Conservation (phyloP, 1,140 invertebrate species). For the Samia ricini region DNA sequence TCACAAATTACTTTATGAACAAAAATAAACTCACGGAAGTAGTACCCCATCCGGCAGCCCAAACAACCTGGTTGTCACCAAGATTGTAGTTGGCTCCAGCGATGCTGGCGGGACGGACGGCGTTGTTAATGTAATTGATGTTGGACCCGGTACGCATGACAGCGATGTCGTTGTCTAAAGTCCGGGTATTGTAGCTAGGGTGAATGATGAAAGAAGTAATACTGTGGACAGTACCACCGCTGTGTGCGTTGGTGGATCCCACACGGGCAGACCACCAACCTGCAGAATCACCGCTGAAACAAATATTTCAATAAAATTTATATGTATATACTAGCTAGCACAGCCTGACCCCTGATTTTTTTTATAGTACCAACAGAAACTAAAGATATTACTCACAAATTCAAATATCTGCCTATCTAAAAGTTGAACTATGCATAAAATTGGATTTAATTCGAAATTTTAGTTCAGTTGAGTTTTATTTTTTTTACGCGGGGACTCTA, state of each 20-base stretch:
- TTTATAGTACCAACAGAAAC: no score
- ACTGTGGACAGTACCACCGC: constrained; percentile 20
- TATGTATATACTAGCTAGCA: not conserved
- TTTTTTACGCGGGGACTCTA: no score
- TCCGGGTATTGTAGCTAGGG: constrained; percentile 72
- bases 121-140: constrained; percentile 44
- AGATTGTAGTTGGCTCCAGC: constrained; percentile 29
- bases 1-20: no score
- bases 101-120: constrained; percentile 16
- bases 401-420: no score
- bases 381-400: no score
- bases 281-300: constrained; percentile 27
- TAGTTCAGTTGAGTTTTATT: no score
- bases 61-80: constrained; percentile 19
- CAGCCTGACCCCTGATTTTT: no score
- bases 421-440: no score
- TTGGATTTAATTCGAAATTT: no score
- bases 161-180: constrained; percentile 80
- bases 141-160: constrained; percentile 27
- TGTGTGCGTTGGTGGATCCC: constrained; percentile 28
- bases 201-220: constrained; percentile 53
- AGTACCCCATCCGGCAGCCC: no score
- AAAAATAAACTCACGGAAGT: constrained; percentile 21
- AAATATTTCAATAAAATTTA: not conserved
- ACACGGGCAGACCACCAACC: constrained; percentile 28